Base-by-base conservation (phyloP, 23 tunicate genomes). In the Trididemnum clinides region DNA sequence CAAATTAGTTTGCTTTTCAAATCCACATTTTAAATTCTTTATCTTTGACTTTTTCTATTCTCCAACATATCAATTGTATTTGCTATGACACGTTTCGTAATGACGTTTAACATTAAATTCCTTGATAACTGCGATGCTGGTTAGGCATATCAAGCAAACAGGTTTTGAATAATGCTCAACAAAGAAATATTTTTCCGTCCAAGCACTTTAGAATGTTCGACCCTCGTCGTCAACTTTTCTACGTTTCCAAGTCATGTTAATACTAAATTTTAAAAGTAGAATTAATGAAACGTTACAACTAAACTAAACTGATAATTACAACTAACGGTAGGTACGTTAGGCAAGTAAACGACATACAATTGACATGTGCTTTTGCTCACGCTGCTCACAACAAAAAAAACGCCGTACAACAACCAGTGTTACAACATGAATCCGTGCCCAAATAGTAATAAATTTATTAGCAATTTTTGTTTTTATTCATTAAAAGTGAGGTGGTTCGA, bases 141-240 rank as follows among this genome's bases (percentile, higher is more conserved):
- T 23, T n/a, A 12, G 71, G n/a, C n/a, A n/a, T n/a, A n/a, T n/a
- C n/a, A n/a, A n/a, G n/a, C n/a, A n/a, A n/a, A n/a, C n/a, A n/a
- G n/a, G n/a, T n/a, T n/a, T n/a, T n/a, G n/a, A n/a, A n/a, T n/a
- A n/a, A n/a, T n/a, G n/a, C n/a, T n/a, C n/a, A n/a, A n/a, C n/a
- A n/a, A n/a, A n/a, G n/a, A n/a, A n/a, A n/a, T n/a, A n/a, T n/a
- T n/a, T n/a, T n/a, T n/a, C n/a, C n/a, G n/a, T n/a, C n/a, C n/a
- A n/a, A n/a, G n/a, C n/a, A n/a, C n/a, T n/a, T n/a, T 31, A 4
- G 71, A 63, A 70, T 30, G 10, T 31, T 34, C 81, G 27, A 36
- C 81, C 22, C 81, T 74, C 81, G 27, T 36, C 57, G 57, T 74
- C 30, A 74, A 74, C 81, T 36, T 74, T 74, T 36, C 81, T 34